Conservation (phyloP, 2,797 vertebrate genomes). For the Phyllotis vaccarum region DNA sequence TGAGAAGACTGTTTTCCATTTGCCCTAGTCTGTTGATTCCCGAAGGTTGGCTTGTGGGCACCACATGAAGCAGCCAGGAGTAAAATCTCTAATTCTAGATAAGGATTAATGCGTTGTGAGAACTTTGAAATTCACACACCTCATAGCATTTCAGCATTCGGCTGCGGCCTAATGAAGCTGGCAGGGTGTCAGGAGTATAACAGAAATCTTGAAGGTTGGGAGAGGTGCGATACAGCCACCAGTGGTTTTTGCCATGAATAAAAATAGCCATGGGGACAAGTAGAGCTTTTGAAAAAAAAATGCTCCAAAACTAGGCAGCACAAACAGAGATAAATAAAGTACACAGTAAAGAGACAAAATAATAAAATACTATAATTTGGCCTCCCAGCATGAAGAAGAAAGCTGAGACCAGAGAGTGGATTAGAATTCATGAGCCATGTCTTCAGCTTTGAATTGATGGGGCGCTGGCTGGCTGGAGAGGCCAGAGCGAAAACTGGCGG, state of each 20-base stretch:
- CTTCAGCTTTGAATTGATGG: conserved; percentile 77
- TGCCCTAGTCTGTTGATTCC: not conserved
- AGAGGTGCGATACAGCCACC: not conserved
- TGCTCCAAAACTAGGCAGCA: conserved; percentile 77
- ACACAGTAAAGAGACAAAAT: conserved; percentile 86
- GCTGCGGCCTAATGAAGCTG: conserved; percentile 36
- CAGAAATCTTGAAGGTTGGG: conserved; percentile 23
- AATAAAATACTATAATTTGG: conserved; percentile 89
- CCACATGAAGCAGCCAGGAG: not conserved
- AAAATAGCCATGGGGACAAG: conserved; percentile 81
- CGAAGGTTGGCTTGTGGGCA: not conserved
- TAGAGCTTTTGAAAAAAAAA: conserved; percentile 79
- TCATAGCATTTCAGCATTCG: conserved; percentile 7
- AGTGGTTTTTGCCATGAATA: conserved; percentile 77
- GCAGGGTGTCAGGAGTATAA: not conserved
- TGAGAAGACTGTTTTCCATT: not conserved
- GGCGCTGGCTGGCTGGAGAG: conserved; percentile 37
- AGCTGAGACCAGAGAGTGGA: conserved; percentile 82
- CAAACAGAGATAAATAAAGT: conserved; percentile 88
- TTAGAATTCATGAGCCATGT: conserved; percentile 86
- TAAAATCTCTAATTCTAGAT: conserved; percentile 38
- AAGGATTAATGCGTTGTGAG: not conserved
- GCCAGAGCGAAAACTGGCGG: not conserved
- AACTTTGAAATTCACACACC: not conserved
- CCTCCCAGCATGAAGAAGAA: conserved; percentile 84